Base-by-base conservation (phyloP, 2,888 invertebrate genomes). In the Flexamia atlantica region DNA sequence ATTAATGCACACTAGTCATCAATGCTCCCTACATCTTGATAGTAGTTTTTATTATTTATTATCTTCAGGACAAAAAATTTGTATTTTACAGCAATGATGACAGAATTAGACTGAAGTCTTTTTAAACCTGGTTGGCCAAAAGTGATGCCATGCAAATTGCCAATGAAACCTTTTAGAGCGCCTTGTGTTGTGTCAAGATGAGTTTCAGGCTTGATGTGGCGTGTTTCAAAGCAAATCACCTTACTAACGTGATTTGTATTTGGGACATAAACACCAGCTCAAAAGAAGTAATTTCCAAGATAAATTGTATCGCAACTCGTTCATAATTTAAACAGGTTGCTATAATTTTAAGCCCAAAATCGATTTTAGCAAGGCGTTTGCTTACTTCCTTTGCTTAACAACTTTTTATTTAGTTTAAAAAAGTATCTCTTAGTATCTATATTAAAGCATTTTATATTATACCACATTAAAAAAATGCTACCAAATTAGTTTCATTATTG, bases 201-300 rank as follows among this genome's bases (percentile, higher is more conserved):
- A 30, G 32, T 17, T 30, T 57, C 25, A 20, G n/a, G 42, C 76
- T 32, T 1, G 23, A 23, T 64, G 30, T 64, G 64, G 64, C 64
- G 30, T 17, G 28, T 64, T 64, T 64, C 64, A 64, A 79, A 36
- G 79, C 14, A 79, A 79, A 79, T 79, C 79, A 79, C 50, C 57
- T 53, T 57, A 50, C 25, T 50, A 79, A 79, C 57, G 36, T 20
- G 10, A 79, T 50, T 57, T 79, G 50, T 28, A 30, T 17, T 30
- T 14, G 64, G 23, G 20, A 20, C 9, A 30, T 30, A 9, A 64
- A 64, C 64, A 17, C 64, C 64, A 14, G 2, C 72, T 72, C 79
- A 79, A 79, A 79, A 79, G 79, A 79, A 79, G 79, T 57, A 20
- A 79, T 79, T 79, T 79, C 53, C 79, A 79, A 57, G 32, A 57